Conservation (phyloP, 1,140 invertebrate species). For the Pseudomyrmex concolor region DNA sequence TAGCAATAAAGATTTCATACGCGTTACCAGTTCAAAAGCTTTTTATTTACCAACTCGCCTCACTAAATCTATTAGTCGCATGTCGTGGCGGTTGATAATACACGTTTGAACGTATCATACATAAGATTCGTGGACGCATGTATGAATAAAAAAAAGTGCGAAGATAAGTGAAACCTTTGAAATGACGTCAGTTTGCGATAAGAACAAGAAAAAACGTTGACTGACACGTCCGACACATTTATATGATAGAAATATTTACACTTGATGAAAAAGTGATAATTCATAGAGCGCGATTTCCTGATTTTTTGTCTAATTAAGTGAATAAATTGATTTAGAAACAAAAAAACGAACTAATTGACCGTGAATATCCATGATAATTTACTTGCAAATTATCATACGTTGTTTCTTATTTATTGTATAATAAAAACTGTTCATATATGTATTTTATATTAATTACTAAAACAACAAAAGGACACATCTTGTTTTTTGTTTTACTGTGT, state of each 20-base stretch:
- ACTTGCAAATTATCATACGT: constrained; percentile 7
- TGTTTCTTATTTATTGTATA: neutral
- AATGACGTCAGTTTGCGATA: constrained; percentile 54
- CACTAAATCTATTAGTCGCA: constrained; percentile 56
- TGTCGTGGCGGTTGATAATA: constrained; percentile 53
- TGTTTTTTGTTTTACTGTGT: no score
- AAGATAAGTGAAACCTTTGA: constrained; percentile 57
- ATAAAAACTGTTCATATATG: neutral
- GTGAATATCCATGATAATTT: constrained; percentile 23
- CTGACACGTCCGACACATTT: constrained; percentile 23
- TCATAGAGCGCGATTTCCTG: no score
- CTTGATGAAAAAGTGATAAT: constrained; percentile 7
- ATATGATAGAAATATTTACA: no score
- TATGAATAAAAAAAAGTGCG: constrained; percentile 6
- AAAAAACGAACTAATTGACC: neutral
- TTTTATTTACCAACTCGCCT: neutral
- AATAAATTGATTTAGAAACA: constrained; percentile 15
- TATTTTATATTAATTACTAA: no score
- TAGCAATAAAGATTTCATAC: constrained; percentile 68
- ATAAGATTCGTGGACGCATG: constrained; percentile 20
- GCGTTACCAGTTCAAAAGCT: constrained; percentile 57
- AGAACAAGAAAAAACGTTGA: constrained; percentile 2
- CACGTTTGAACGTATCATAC: constrained; percentile 4
- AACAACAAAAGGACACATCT: no score
- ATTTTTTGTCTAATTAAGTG: constrained; percentile 26